Evolutionary conservation across 2,797 vertebrate species (phyloP), one percentile per base, ranked within the genome.

Genomic region (Myotis planiceps): DNA sequence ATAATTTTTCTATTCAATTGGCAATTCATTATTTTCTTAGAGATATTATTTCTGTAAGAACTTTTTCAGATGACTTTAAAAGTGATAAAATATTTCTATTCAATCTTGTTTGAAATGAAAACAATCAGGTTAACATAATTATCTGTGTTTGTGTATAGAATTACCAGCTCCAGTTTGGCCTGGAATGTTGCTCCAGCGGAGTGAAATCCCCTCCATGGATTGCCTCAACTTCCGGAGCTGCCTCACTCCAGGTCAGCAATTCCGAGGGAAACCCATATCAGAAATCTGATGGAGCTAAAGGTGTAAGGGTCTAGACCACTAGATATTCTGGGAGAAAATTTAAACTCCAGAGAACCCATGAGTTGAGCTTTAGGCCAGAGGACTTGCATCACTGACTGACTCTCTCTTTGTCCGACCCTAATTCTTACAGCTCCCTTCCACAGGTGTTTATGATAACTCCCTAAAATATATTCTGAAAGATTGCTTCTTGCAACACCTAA

Each of bases 41-140:
- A 37, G 49, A 69, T 19, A 88, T 16, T 75, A 88, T 90, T 53
- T 49, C 66, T 25, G 14, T 25, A 90, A 60, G 32, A 75, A 51
- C 0, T 45, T 51, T 78, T 37, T 14, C 58, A 6, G 71, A 69
- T n/a, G 25, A 49, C 58, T 80, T 81, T 85, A 85, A 19, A 12
- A 53, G 34, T 81, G 27, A 45, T 47, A 37, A 79, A 65, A 6
- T 69, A 15, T 66, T 82, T 69, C 15, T n/a, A 60, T n/a, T 80
- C 13, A 81, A 23, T 39, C 71, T 53, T 55, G 5, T 47, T 88
- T 81, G 39, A 58, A 53, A 18, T 82, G 60, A 82, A 93, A 79
- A 49, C 53, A 72, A 14, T 25, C 79, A 66, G 6, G 0, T 5
- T 47, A 74, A 91, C 29, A 51, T 42, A 58, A 53, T 32, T 19